These are phyloP conservation scores for Phengaris arion DNA, from an alignment of 2,888 invertebrate genomes.

Conservation along the genomic window DNA sequence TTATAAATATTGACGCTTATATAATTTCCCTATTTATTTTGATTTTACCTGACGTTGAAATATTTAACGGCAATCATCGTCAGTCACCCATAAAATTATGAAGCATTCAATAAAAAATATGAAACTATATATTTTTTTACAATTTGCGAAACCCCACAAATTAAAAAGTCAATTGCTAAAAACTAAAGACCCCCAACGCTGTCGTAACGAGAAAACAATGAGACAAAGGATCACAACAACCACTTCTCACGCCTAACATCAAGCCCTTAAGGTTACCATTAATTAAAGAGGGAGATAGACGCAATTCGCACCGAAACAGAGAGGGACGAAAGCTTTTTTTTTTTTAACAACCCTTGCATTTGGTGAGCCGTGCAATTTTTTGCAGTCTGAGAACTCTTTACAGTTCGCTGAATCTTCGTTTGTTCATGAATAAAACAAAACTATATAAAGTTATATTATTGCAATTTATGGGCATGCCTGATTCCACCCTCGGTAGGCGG, in stretches of 20 bases:
- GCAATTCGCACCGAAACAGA: constrained; percentile 41
- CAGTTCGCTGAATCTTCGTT: constrained; percentile 49
- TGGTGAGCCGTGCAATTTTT: constrained; percentile 67
- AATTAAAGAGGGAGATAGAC: constrained; percentile 57
- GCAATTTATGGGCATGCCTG: background rate
- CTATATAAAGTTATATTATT: background rate
- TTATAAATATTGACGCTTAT: background rate
- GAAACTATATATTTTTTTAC: background rate
- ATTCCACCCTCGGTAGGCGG: background rate
- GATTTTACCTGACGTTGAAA: background rate
- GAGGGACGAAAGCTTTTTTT: constrained; percentile 44
- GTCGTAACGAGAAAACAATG: constrained; percentile 54
- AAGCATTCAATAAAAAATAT: background rate
- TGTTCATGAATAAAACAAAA: constrained; percentile 27
- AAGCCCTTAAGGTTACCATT: constrained; percentile 65
- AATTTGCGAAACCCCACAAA: constrained; percentile 32
- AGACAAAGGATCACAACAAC: constrained; percentile 72
- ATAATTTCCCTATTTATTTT: background rate
- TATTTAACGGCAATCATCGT: background rate
- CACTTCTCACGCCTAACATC: constrained; percentile 62
- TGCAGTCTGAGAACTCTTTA: constrained; percentile 64
- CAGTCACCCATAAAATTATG: background rate
- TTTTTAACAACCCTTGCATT: constrained; percentile 54
- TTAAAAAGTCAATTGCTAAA: constrained; percentile 55
- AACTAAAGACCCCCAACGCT: constrained; percentile 53